phyloP scores from a whole-genome alignment of 2,797 vertebrate species.

The Ciconia nigra region DNA sequence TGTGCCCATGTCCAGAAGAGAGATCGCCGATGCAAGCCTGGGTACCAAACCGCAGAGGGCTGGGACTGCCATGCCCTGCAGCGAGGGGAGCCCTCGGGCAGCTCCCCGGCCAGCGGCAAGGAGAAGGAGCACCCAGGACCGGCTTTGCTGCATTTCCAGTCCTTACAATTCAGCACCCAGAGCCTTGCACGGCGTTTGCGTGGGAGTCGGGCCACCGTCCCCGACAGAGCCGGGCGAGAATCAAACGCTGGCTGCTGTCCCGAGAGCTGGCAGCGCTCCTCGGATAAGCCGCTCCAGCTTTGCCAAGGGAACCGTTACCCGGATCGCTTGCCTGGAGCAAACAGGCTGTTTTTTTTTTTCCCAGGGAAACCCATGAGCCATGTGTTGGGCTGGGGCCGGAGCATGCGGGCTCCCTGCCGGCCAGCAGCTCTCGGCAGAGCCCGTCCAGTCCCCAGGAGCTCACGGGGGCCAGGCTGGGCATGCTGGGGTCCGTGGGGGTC shows the following conservation, averaged over 20 bases:
- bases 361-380: fast-evolving
- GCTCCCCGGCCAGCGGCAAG: not conserved
- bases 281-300: not conserved
- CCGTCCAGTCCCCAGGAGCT: fast-evolving
- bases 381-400: not conserved
- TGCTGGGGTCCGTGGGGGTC: not conserved
- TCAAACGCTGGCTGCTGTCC: not conserved
- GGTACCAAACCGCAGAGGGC: not conserved
- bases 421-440: not conserved
- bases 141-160: not conserved
- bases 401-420: fast-evolving
- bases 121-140: not conserved
- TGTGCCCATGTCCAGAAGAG: not conserved
- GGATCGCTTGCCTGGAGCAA: not conserved
- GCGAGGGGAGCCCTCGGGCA: not conserved
- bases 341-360: not conserved
- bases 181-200: fast-evolving
- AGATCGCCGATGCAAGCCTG: fast-evolving
- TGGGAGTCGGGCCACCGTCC: not conserved
- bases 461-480: fast-evolving
- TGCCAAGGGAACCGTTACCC: not conserved
- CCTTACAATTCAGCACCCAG: not conserved
- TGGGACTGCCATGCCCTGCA: fast-evolving
- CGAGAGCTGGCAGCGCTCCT: not conserved
- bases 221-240: not conserved